Conservation (phyloP, 2,113 vertebrate genomes). For the Tylochromis polylepis region DNA sequence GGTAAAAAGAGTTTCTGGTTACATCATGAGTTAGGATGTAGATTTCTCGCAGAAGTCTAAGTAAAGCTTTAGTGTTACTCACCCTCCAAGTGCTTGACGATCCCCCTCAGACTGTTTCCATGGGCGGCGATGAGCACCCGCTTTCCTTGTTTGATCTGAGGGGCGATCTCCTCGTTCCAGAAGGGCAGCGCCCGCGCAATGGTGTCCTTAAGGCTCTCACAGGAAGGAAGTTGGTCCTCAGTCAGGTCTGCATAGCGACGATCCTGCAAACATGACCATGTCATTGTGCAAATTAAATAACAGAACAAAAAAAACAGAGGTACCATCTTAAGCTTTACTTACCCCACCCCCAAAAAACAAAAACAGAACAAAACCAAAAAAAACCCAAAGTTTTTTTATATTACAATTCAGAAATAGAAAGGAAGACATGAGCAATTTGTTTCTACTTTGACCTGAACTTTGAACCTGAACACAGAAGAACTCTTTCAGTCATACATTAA, state of each 20-base stretch:
- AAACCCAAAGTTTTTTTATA: background rate
- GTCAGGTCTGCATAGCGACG: conserved; percentile 81
- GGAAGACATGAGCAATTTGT: background rate
- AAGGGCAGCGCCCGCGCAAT: conserved; percentile 87
- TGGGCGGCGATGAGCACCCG: conserved; percentile 88
- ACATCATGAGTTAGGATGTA: background rate
- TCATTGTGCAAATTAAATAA: background rate
- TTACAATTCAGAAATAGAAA: background rate
- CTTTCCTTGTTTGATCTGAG: conserved; percentile 86
- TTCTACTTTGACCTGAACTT: conserved; percentile 26
- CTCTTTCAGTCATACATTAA: conserved; percentile 57
- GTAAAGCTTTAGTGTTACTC: background rate
- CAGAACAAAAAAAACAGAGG: background rate
- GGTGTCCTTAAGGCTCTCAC: conserved; percentile 90
- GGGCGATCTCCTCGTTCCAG: conserved; percentile 86
- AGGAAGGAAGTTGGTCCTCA: conserved; percentile 79
- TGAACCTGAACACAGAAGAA: conserved; percentile 34
- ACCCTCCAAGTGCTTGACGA: conserved; percentile 88
- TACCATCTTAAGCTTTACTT: background rate
- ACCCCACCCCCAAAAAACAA: too few species aligned
- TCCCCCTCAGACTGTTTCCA: conserved; percentile 88
- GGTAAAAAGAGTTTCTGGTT: background rate
- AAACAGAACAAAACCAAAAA: background rate
- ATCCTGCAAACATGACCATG: conserved; percentile 59
- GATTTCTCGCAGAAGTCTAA: background rate